Evolutionary conservation across 2,888 invertebrate genomes (phyloP), one percentile per base, ranked within the genome.

Genomic region (Trimorus sp.): DNA sequence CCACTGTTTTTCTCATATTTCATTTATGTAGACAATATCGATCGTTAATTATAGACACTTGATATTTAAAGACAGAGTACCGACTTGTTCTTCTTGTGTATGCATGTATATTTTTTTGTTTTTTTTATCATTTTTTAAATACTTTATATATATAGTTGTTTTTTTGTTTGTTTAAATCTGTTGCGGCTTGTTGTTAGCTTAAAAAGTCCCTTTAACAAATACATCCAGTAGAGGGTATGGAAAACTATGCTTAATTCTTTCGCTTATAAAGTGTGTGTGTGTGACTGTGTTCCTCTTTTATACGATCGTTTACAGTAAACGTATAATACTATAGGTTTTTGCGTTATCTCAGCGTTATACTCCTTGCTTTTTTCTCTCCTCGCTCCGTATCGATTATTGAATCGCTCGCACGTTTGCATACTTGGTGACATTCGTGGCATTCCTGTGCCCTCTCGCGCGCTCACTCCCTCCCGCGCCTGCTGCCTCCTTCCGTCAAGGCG

Each of bases 41-140:
- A 89, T 89, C 86, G 86, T 89, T 90, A 87, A 86, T 87, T 88
- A 91, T 89, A 90, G 89, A 91, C 91, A 91, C 90, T 90, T 89
- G 90, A 91, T 89, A 91, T 89, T 89, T 88, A 85, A 86, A 87
- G 86, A 87, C 85, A 86, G 86, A 86, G 85, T 88, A 86, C 84
- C 86, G 71, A 83, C 78, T 84, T 66, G 65, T 75, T 77, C 60
- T 42, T 74, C 70, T 78, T 62, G 54, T 84, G 70, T 84, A 54
- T 74, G 48, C 65, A 69, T 76, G 60, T 77, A 69, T 75, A 70
- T 74, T 73, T 71, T 63, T 84, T 49, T 85, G 77, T 16, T 58
- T 63, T 62, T 69, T 74, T 71, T 75, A 54, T 66, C 59, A 63
- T 73, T 79, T 73, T 63, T 76, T 74, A 56, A 65, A 71, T 75